phyloP scores from a whole-genome alignment of 1,140 invertebrate genomes.

The Lucilia sericata region DNA sequence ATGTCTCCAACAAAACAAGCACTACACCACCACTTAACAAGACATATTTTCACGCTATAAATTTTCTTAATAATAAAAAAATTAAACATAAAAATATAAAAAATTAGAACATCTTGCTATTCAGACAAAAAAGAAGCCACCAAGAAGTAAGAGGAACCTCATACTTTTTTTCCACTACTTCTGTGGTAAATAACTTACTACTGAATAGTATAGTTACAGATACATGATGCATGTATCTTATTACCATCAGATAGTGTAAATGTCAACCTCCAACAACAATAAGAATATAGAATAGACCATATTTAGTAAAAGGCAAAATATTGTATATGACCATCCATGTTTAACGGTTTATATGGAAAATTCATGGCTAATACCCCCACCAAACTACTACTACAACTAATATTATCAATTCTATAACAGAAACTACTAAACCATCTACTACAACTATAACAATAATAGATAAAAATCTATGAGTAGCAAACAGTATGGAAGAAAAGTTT shows the following conservation, averaged over 20 bases:
- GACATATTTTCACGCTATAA: slow-evolving; percentile 43
- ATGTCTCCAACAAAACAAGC: background rate
- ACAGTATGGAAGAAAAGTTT: background rate
- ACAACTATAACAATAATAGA: background rate
- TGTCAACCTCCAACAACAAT: slow-evolving; percentile 55
- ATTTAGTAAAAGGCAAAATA: slow-evolving; percentile 43
- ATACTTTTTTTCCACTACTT: background rate
- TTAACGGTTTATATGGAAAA: slow-evolving; percentile 42
- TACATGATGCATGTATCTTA: slow-evolving; percentile 32
- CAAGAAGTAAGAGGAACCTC: background rate
- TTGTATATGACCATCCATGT: slow-evolving; percentile 46
- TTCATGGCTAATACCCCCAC: slow-evolving; percentile 4
- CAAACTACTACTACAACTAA: no score
- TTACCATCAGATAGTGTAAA: slow-evolving; percentile 33
- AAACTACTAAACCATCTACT: background rate
- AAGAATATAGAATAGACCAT: slow-evolving; percentile 38
- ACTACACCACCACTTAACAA: slow-evolving; percentile 4
- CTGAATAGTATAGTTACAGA: background rate
- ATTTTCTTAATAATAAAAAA: slow-evolving; percentile 26
- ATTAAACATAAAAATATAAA: background rate
- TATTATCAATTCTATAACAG: no score
- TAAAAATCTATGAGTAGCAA: background rate
- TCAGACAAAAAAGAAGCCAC: background rate
- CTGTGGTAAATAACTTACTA: background rate
- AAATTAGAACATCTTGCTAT: slow-evolving; percentile 33